Evolutionary conservation across 2,888 invertebrate species (phyloP).

Genomic region (Acleris laterana): DNA sequence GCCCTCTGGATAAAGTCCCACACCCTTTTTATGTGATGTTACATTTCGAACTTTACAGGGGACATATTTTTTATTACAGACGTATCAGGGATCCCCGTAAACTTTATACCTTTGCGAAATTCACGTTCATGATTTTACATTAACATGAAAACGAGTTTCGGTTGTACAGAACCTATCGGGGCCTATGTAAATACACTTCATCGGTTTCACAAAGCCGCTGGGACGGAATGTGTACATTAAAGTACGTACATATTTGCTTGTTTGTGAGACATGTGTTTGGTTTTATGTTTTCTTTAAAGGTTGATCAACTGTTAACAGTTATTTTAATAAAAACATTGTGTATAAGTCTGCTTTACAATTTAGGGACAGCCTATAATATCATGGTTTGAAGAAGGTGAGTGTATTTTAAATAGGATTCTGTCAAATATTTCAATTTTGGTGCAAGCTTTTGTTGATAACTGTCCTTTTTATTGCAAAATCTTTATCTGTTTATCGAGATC

Average conservation of each 20-base stretch:
- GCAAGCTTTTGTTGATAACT: too few species aligned
- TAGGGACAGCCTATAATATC: too few species aligned
- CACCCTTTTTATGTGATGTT: constrained; percentile 16
- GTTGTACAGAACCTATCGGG: constrained; percentile 15
- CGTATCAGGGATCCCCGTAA: constrained; percentile 23
- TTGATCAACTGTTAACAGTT: too few species aligned
- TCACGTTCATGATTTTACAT: constrained; percentile 29
- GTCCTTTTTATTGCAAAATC: too few species aligned
- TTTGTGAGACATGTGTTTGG: background rate
- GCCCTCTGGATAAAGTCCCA: background rate
- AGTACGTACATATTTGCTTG: background rate
- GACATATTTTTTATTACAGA: constrained; percentile 21
- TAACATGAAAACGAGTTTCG: constrained; percentile 26
- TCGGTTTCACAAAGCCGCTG: constrained; percentile 11
- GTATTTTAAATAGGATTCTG: too few species aligned
- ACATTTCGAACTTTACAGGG: constrained; percentile 15
- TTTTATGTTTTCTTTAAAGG: too few species aligned
- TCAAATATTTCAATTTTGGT: too few species aligned
- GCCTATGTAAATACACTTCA: constrained; percentile 23
- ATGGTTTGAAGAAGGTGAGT: too few species aligned
- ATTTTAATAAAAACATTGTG: too few species aligned
- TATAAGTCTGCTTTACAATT: too few species aligned
- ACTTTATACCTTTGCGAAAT: constrained; percentile 10
- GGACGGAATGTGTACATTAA: constrained; percentile 21
- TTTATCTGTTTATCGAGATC: too few species aligned